Conservation (phyloP, 1,140 invertebrate genomes). For the Babylonia areolata region DNA sequence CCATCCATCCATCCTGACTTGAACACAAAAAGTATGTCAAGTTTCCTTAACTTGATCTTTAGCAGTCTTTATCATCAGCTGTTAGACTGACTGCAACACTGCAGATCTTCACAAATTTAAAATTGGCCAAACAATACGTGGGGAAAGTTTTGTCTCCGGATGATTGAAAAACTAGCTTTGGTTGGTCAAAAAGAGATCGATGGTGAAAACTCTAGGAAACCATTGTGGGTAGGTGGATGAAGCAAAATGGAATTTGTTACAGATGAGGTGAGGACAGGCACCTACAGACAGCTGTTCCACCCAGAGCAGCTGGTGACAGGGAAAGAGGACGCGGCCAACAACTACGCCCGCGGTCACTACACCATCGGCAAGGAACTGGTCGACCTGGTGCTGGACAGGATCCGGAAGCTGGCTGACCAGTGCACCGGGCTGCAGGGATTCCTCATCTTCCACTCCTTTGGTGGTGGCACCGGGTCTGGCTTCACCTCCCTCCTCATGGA, state of each 20-base stretch:
- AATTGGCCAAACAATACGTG: too few species aligned
- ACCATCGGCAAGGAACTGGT: slow-evolving; percentile 80
- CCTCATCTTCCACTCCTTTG: slow-evolving; percentile 77
- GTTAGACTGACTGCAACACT: too few species aligned
- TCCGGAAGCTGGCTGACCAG: slow-evolving; percentile 44
- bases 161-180: too few species aligned
- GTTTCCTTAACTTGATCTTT: too few species aligned
- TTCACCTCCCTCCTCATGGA: slow-evolving; percentile 93
- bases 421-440: slow-evolving; percentile 76
- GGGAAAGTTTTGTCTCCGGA: too few species aligned
- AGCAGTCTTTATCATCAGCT: too few species aligned
- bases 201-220: too few species aligned
- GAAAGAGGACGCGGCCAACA: slow-evolving; percentile 84
- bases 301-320: slow-evolving; percentile 84
- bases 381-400: slow-evolving; percentile 5
- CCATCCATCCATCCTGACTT: too few species aligned
- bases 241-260: background rate
- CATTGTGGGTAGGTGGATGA: too few species aligned
- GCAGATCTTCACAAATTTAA: too few species aligned
- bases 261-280: slow-evolving; percentile 83
- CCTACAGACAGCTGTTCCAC: slow-evolving; percentile 81
- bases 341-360: slow-evolving; percentile 65
- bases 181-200: too few species aligned
- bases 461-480: slow-evolving; percentile 78
- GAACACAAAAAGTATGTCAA: too few species aligned